Base-by-base conservation (phyloP, 2,888 invertebrate species). In the Dermolepida albohirtum region DNA sequence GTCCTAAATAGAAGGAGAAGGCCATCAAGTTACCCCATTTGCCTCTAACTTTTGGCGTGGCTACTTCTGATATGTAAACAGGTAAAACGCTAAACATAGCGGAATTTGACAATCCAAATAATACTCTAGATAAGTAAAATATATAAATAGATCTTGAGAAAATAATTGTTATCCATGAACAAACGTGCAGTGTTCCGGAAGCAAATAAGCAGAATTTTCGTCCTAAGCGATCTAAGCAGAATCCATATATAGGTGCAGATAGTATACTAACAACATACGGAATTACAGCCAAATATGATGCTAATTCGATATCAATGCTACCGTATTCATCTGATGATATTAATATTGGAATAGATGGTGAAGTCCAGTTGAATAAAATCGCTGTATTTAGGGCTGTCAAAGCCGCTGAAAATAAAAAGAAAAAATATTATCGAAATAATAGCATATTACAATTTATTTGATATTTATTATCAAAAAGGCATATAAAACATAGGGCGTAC, bases 61-160 rank as follows among this genome's bases (percentile, higher is more conserved):
- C 69, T 10, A 78, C 71, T 71, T 79, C 79, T 2, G 76, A 74
- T 16, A 78, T 74, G 70, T 78, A 79, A 44, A 75, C 72, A 0
- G 77, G 76, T 0, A 78, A 34, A 0, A 76, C 68, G 4, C 73
- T 72, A 22, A 78, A 63, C 17, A 72, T 64, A 8, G 73, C 74
- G 2, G 77, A 77, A 71, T 78, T 78, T 1, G 74, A 72, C 14
- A 78, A 66, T 1, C 79, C 79, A 14, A 76, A 77, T 1, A 74
- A 66, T 67, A 69, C 72, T 64, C 39, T 73, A 14, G 70, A 77
- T 8, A 75, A 44, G 55, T 78, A 78, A 39, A 78, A 76, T 5
- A 78, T 50, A 17, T 74, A 75, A 0, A 78, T 69, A 6, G 68
- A 73, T 52, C 63, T 72, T 1, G 76, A 74, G 2, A 68, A 44